phyloP scores from a whole-genome alignment of 2,888 invertebrate genomes.

The Diploptera punctata region DNA sequence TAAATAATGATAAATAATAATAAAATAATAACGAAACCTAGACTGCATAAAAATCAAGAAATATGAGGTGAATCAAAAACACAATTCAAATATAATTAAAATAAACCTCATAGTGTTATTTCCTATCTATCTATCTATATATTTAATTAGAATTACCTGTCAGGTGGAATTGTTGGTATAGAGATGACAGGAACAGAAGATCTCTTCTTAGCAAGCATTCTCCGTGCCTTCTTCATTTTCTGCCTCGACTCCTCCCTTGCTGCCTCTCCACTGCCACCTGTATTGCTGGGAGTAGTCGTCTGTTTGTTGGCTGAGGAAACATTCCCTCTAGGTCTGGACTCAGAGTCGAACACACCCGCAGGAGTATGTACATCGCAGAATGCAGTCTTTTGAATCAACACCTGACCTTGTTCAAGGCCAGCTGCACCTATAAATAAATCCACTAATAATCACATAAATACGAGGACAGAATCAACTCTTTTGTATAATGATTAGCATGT shows the following conservation, averaged over 20 bases:
- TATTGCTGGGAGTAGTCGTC: conserved; percentile 39
- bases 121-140: too few relatives aligned
- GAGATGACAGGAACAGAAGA: conserved; percentile 90
- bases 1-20: too few relatives aligned
- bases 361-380: conserved; percentile 96
- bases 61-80: too few relatives aligned
- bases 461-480: too few relatives aligned
- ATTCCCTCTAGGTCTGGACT: conserved; percentile 48
- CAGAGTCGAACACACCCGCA: conserved; percentile 59
- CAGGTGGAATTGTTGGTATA: conserved; percentile 91
- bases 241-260: conserved; percentile 73
- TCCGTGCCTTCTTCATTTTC: conserved; percentile 87
- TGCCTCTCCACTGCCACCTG: conserved; percentile 27
- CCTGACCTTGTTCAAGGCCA: conserved; percentile 60
- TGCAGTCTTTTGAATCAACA: conserved; percentile 92
- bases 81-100: too few relatives aligned
- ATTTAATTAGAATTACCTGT: too few relatives aligned
- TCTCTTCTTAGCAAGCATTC: conserved; percentile 86
- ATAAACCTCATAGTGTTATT: too few relatives aligned
- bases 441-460: too few relatives aligned
- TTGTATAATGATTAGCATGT: too few relatives aligned
- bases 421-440: conserved; percentile 34
- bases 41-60: too few relatives aligned
- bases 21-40: too few relatives aligned
- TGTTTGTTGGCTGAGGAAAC: conserved; percentile 26